Conservation (phyloP, 2,113 vertebrate genomes). For the Sapayoa aenigma region DNA sequence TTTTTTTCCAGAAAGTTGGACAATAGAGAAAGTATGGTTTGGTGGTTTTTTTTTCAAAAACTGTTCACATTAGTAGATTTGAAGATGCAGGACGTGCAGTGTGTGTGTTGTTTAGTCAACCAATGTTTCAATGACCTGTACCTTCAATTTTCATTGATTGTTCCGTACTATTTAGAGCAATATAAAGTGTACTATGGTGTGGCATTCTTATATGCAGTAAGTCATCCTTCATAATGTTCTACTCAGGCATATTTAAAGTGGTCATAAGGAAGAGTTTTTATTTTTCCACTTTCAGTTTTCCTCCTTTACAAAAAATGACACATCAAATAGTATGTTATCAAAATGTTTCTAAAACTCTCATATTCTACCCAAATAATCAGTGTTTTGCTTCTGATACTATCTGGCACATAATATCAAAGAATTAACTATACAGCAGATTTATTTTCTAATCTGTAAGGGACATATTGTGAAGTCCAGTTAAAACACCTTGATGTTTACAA, state of each 20-base stretch:
- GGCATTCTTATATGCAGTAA: not conserved
- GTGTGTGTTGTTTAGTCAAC: not conserved
- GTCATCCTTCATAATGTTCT: not conserved
- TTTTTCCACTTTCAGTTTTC: not conserved
- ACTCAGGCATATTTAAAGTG: not conserved
- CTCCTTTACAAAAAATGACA: not conserved
- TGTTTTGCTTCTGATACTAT: not conserved
- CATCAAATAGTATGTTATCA: not conserved
- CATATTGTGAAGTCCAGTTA: not conserved
- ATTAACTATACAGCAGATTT: not conserved
- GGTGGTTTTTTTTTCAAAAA: not conserved
- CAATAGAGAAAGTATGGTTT: rapidly evolving
- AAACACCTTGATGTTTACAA: not conserved
- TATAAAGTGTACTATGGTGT: not conserved
- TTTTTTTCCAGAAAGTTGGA: not conserved
- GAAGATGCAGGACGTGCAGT: not conserved
- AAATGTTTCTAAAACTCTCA: not conserved
- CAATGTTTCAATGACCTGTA: not conserved
- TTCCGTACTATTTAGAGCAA: not conserved
- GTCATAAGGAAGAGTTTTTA: not conserved
- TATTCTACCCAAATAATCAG: not conserved
- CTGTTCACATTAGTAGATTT: not conserved
- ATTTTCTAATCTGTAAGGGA: not conserved
- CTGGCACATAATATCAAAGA: not conserved
- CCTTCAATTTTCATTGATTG: not conserved